Base-by-base conservation (phyloP, 2,113 vertebrate genomes). In the Austrofundulus limnaeus region DNA sequence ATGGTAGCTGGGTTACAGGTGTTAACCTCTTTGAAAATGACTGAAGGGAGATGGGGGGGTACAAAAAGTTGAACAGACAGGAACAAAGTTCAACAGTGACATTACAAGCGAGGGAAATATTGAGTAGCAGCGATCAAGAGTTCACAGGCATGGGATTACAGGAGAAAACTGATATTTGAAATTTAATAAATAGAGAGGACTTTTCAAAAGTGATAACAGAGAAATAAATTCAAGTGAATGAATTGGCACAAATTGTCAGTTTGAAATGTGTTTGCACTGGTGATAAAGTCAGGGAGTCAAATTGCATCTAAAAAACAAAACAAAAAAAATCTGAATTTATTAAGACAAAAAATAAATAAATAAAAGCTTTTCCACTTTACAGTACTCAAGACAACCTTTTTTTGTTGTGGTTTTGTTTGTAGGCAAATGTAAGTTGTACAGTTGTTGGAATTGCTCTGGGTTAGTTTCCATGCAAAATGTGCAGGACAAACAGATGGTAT, bases 21-120 rank as follows among this genome's bases (percentile, higher is more conserved):
- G 90, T 96, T 98, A 80, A 98, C 94, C 87, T 98, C 96, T 87
- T 98, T 99, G 89, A 99, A 99, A 56, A 98, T 94, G 87, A 99
- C 97, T 98, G 82, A 54, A 23, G 56, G 28, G 61, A 83, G 39
- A 38, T 24, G 11, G 13, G 23, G 54, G 53, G 66, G 46, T 20
- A 50, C 12, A 67, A 69, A 11, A 78, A 65, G 56, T 28, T 15
- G 6, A 15, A 55, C 42, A 66, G 43, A 55, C 1, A 66, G 51
- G 11, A 13, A 42, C 12, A 70, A 24, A 54, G 48, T 39, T 14
- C 21, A 39, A 37, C n/a, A 31, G 4, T 23, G 55, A 21, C 39
- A 54, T 10, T 14, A 39, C n/a, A n/a, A 1, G 13, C 37, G 9
- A 41, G 5, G 16, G 43, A 57, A 19, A 42, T 58, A 47, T 10